A percentile compares a stretch with the other conserved stretches of the same genome.
These are phyloP conservation scores for Pseudococcus jackbeardsleyi DNA, from an alignment of 2,888 invertebrate genomes.

Conservation along the genomic window DNA sequence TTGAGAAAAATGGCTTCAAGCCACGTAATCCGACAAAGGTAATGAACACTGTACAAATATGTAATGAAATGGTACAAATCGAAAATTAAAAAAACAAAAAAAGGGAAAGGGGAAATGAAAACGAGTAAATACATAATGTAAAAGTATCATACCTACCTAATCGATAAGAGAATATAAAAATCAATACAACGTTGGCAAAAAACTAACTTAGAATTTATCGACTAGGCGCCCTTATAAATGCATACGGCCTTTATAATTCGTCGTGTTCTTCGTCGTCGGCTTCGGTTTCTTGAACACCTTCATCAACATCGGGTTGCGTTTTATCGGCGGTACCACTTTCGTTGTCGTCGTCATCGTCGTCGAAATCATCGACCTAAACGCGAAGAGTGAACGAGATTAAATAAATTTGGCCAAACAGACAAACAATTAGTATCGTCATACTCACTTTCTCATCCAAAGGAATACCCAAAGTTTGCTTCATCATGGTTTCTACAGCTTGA, in stretches of 20 bases:
- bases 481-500: slow-evolving; percentile 89
- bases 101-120: no score
- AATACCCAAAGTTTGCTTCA: slow-evolving; percentile 84
- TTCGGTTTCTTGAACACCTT: slow-evolving; percentile 45
- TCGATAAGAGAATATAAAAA: no score
- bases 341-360: slow-evolving; percentile 60
- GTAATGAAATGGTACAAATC: no score
- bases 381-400: background rate
- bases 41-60: no score
- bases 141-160: no score
- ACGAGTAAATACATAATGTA: no score
- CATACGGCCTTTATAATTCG: slow-evolving; percentile 61
- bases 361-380: slow-evolving; percentile 61
- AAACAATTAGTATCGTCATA: background rate
- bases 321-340: slow-evolving; percentile 7
- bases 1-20: no score
- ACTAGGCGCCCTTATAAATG: background rate
- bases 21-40: no score
- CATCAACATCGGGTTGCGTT: background rate
- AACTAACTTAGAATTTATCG: no score
- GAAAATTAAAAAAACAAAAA: no score
- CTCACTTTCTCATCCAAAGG: slow-evolving; percentile 77
- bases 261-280: slow-evolving; percentile 65
- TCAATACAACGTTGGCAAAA: no score
- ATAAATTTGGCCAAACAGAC: no score